Conservation (phyloP, 2,113 vertebrate species). For the Nymphicus hollandicus region DNA sequence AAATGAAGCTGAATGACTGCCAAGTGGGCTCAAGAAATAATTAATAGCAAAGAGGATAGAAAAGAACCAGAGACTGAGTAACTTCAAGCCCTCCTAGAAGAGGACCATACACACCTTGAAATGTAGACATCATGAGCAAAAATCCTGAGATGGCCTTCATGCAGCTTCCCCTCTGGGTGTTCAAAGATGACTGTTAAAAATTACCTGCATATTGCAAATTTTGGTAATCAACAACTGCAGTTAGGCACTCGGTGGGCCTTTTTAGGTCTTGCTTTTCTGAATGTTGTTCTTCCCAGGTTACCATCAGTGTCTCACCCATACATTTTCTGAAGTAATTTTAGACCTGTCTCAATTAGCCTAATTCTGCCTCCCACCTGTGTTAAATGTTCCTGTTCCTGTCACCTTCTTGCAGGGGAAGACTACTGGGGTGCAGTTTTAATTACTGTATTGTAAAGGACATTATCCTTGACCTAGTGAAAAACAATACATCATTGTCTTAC, state of each 20-base stretch:
- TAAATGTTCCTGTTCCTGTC: neutral
- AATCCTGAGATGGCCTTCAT: rapidly evolving
- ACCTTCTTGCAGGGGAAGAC: neutral
- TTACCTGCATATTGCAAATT: neutral
- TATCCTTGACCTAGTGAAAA: neutral
- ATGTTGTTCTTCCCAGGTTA: neutral
- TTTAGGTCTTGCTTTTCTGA: neutral
- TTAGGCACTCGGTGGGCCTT: rapidly evolving
- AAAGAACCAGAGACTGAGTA: neutral
- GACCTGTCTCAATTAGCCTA: neutral
- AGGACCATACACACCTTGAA: neutral
- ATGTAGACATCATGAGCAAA: rapidly evolving
- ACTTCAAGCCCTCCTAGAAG: neutral
- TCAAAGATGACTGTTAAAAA: neutral
- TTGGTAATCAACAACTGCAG: neutral
- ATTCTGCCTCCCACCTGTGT: neutral
- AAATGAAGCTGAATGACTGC: neutral
- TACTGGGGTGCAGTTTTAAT: neutral
- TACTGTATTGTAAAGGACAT: neutral
- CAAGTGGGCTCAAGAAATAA: neutral
- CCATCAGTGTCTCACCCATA: neutral
- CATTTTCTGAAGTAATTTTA: neutral
- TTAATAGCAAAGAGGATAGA: neutral
- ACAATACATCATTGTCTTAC: neutral
- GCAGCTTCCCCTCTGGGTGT: neutral